phyloP scores from a whole-genome alignment of 2,797 vertebrate species.

The Acrocephalus scirpaceus region DNA sequence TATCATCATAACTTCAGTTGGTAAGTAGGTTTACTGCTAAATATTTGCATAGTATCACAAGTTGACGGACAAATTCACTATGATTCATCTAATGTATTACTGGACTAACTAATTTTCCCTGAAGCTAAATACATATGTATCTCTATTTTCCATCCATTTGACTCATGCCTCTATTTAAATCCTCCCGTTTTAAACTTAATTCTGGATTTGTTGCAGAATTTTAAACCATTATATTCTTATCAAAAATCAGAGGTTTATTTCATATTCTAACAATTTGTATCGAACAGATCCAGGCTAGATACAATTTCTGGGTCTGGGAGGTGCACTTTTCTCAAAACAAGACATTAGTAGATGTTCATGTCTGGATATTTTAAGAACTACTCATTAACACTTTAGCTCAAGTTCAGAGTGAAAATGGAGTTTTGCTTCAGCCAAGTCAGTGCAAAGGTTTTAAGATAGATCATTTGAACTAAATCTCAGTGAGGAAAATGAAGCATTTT shows the following conservation, averaged over 20 bases:
- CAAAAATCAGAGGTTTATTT: background rate
- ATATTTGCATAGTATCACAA: background rate
- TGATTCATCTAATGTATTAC: background rate
- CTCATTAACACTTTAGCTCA: background rate
- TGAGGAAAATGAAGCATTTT: background rate
- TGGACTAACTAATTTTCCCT: background rate
- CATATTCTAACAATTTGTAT: background rate
- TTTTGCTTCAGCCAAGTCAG: background rate
- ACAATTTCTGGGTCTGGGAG: background rate
- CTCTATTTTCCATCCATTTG: background rate
- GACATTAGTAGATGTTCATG: background rate
- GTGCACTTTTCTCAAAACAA: background rate
- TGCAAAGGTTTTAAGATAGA: background rate
- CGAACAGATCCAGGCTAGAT: background rate
- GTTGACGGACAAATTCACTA: background rate
- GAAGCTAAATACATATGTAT: background rate
- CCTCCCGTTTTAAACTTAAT: background rate
- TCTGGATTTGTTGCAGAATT: background rate
- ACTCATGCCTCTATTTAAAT: background rate
- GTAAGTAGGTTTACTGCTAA: conserved; percentile 65
- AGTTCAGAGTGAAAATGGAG: background rate
- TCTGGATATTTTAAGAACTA: background rate
- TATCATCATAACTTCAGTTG: conserved; percentile 81
- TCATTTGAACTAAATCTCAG: background rate
- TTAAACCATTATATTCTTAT: background rate